Evolutionary conservation across 2,113 vertebrate species (phyloP).

Genomic region (Cinclus cinclus): DNA sequence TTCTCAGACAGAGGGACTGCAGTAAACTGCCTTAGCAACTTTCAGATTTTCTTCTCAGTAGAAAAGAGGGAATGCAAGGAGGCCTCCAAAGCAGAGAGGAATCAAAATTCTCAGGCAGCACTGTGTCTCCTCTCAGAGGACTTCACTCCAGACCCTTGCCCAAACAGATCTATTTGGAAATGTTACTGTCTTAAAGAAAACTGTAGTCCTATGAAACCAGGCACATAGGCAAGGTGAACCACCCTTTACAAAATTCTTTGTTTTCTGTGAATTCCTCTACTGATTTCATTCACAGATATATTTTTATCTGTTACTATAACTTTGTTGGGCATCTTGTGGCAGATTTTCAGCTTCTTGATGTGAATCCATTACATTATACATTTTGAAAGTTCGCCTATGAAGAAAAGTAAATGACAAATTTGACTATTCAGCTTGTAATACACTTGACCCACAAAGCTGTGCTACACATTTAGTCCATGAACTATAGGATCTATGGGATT

Average conservation of each 20-base stretch:
- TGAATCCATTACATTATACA: background rate
- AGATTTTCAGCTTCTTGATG: background rate
- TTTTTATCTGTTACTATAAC: background rate
- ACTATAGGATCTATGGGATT: background rate
- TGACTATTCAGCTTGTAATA: background rate
- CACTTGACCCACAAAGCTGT: background rate
- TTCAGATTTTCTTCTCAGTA: background rate
- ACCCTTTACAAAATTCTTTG: background rate
- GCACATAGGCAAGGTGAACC: background rate
- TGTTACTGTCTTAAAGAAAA: background rate
- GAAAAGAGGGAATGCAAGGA: background rate
- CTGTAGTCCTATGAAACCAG: background rate
- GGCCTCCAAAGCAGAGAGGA: background rate
- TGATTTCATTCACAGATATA: background rate
- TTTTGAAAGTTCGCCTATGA: background rate
- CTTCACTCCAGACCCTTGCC: background rate
- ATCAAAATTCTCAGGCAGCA: background rate
- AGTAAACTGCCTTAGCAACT: conserved; percentile 26
- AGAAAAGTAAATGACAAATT: background rate
- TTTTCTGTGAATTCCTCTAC: background rate
- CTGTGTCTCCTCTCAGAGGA: background rate
- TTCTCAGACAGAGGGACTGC: background rate
- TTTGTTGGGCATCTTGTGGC: background rate
- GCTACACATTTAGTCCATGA: background rate
- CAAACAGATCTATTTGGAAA: background rate